phyloP scores from a whole-genome alignment of 2,797 vertebrate genomes.

The Malacoctenus gilli region DNA sequence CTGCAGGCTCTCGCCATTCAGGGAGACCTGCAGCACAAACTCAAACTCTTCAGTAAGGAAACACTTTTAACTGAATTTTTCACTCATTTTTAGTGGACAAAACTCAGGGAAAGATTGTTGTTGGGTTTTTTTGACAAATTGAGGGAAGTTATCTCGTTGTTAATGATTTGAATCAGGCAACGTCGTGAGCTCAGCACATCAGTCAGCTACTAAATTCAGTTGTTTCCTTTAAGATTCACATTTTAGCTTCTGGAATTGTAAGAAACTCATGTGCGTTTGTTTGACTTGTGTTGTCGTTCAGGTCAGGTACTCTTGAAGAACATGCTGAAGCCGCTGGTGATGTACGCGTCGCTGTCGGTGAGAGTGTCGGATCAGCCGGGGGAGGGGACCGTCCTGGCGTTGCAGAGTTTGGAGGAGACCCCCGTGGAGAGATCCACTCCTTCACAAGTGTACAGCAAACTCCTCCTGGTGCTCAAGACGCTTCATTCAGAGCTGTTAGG shows the following conservation, averaged over 20 bases:
- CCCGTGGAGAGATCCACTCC: slow-evolving; percentile 81
- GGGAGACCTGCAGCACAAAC: slow-evolving; percentile 88
- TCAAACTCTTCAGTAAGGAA: slow-evolving; percentile 91
- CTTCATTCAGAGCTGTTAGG: slow-evolving; percentile 89
- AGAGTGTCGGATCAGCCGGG: slow-evolving; percentile 75
- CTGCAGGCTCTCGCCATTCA: slow-evolving; percentile 90
- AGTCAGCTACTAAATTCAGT: too few species aligned
- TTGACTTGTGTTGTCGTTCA: slow-evolving; percentile 54
- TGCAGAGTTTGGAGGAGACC: slow-evolving; percentile 77
- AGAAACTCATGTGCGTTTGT: too few species aligned
- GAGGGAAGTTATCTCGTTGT: too few species aligned
- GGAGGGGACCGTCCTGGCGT: slow-evolving; percentile 75
- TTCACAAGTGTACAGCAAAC: slow-evolving; percentile 87
- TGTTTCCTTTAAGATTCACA: too few species aligned
- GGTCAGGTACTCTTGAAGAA: slow-evolving; percentile 90
- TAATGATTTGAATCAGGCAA: too few species aligned
- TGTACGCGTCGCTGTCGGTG: slow-evolving; percentile 81
- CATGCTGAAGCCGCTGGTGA: slow-evolving; percentile 88
- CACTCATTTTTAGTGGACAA: too few species aligned
- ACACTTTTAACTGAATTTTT: too few species aligned
- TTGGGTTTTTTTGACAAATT: too few species aligned
- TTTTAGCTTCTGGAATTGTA: too few species aligned
- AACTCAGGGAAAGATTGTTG: too few species aligned
- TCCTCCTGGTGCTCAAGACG: slow-evolving; percentile 85
- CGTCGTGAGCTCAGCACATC: too few species aligned